Evolutionary conservation across 2,113 vertebrate species (phyloP), one percentile per base, ranked within the genome.

Genomic region (western clawed frog (Xenopus tropicalis)): DNA sequence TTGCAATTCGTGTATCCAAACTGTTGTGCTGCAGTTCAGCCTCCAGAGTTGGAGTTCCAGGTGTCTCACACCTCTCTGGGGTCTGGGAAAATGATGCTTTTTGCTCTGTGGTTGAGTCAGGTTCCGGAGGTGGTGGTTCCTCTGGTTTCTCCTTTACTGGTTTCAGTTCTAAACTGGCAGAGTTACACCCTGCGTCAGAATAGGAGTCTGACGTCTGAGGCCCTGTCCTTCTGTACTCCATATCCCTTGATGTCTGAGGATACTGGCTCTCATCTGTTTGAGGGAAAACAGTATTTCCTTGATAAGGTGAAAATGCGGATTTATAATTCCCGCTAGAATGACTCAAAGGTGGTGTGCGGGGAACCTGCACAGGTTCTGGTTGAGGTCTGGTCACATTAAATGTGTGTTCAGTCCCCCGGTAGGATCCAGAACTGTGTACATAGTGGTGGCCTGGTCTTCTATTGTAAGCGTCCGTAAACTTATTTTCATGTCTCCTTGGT

Each of bases 1-100:
- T 98, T 87, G 97, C 96, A 21, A 99, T 99, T 71, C 97, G 93
- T 0, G 97, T 98, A 82, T 99, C 97, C 84, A 99, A 89, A 87
- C 97, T 99, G 85, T 98, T 93, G 13, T 92, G 96, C 56, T 91
- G 89, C 84, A 88, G 87, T 86, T 96, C 94, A 0, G 91, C 84
- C 75, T 97, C 96, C 71, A 90, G 89, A 0, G 92, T 88, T 2
- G 94, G 94, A 0, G 95, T 94, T 76, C 90, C 94, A 0, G 96
- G 95, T 2, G 95, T 96, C 51, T 93, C 92, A 0, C 94, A 93
- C 74, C 84, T 91, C 75, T 97, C 94, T 0, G 94, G 94, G 0
- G 94, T 96, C 83, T 90, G 90, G 77, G 88, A 89, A 0, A 94
- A 92, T 67, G 93, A 89, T 61, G 83, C 78, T 1, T 82, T 83